phyloP scores from a whole-genome alignment of 2,113 vertebrate genomes.

The Dunckerocampus dactyliophorus region DNA sequence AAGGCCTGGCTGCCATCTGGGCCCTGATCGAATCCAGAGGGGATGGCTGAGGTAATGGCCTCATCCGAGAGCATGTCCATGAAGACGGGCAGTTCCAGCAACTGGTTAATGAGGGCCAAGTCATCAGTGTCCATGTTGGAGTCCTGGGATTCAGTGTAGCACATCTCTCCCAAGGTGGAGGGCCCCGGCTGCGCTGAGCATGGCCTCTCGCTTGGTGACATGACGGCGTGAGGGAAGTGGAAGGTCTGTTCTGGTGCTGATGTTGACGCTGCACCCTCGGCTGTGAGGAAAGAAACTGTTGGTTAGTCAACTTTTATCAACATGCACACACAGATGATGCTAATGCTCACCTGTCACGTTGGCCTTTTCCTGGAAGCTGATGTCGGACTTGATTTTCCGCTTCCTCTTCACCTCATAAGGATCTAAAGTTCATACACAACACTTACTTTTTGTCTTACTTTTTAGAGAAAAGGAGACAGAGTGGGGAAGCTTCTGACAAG shows the following conservation, averaged over 20 bases:
- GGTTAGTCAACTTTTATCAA: not conserved
- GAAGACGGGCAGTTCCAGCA: slow-evolving; percentile 35
- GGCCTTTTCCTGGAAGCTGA: slow-evolving; percentile 56
- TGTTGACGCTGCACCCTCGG: slow-evolving; percentile 23
- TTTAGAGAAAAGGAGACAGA: no score
- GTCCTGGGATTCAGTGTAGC: slow-evolving; percentile 35
- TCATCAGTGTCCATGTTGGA: slow-evolving; percentile 22
- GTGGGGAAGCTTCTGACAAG: no score
- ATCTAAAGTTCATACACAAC: slow-evolving; percentile 53
- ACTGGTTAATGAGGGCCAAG: slow-evolving; percentile 4
- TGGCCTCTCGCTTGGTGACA: slow-evolving; percentile 23
- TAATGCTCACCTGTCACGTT: slow-evolving; percentile 53
- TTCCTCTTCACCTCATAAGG: slow-evolving; percentile 76
- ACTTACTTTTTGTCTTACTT: not conserved
- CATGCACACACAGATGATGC: rapidly evolving
- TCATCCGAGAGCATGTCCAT: slow-evolving; percentile 16
- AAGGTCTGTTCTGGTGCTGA: slow-evolving; percentile 37
- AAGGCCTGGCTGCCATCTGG: slow-evolving; percentile 14
- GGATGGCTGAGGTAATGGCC: not conserved
- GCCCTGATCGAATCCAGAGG: slow-evolving; percentile 13
- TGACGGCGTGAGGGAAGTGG: slow-evolving; percentile 14
- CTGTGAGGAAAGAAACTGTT: slow-evolving; percentile 25
- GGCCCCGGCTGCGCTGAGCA: slow-evolving; percentile 5
- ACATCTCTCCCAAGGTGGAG: slow-evolving; percentile 15
- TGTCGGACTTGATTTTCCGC: slow-evolving; percentile 65